Base-by-base conservation (phyloP, 1,140 invertebrate species). In the Bombus fervidus region DNA sequence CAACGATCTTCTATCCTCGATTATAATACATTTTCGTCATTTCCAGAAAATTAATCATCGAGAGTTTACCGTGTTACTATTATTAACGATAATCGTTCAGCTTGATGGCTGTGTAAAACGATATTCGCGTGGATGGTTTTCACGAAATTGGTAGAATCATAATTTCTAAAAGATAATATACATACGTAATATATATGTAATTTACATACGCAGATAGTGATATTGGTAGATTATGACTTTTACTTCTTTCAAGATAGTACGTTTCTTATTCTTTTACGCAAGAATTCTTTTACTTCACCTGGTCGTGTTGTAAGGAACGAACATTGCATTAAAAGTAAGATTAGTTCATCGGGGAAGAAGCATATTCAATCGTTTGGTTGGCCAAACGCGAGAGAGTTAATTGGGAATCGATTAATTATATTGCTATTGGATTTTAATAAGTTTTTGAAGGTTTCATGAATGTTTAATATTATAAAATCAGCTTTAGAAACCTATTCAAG, bases 1-100 rank as follows among this genome's bases (percentile, higher is more conserved):
- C 41, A 31, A 64, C 37, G 28, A 31, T 64, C 37, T 12, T 28
- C 15, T 41, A 12, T 10, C 18, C 18, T n/a, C 64, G 10, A 66
- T 78, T 66, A 62, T 66, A n/a, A 78, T 43, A 66, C n/a, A 34
- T 78, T 78, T 66, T 43, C 53, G 74, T 28, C 62, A 43, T 64
- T 66, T 41, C 75, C 22, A 3, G 1, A 8, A 22, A 31, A 62
- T 77, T 62, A 64, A 77, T 77, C 28, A 10, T n/a, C 5, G 0
- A 31, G 31, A 25, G 34, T 68, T 68, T 22, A 22, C 34, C 18
- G 31, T 69, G 37, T 69, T 37, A 1, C 68, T 4, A 12, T 25
- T 13, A 37, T 10, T 25, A 28, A 25, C 10, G 68, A 39, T 28
- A 28, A 69, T 69, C 22, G 25, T 69, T 69, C 68, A 1, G 1